Evolutionary conservation across 2,797 vertebrate genomes (phyloP), one percentile per base, ranked within the genome.

Genomic region (Cynopterus sphinx): DNA sequence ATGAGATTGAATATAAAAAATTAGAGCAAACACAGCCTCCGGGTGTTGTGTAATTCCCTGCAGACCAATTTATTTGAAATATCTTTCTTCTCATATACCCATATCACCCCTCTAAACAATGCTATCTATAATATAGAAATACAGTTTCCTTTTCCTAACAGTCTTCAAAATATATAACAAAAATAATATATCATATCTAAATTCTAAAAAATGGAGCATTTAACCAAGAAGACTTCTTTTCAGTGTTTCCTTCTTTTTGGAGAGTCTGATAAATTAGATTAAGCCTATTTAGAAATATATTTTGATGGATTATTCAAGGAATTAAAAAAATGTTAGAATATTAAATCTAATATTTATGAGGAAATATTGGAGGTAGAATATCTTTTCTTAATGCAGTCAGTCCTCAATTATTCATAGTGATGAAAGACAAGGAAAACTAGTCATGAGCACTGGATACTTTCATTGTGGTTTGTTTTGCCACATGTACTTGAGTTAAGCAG

Each of bases 151-250:
- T 93, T 71, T 43, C 51, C 68, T 85, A 92, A 73, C 0, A 87
- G 84, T 4, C 9, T 90, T 43, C 63, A 82, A 91, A 95, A 53
- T 78, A 84, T 19, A 24, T 10, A 85, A 83, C 55, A 82, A 87
- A 92, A 87, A 70, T 41, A 89, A 85, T 46, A 15, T 77, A 63
- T 74, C n/a, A 90, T 46, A 83, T 73, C 16, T 83, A 92, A 87
- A 83, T 28, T 63, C 51, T 94, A 33, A 93, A 95, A 77, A 61
- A 94, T 79, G 41, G 21, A 86, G 87, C 49, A 85, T 49, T 81
- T 70, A 91, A 75, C 68, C 67, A 85, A 77, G 22, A 87, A 78
- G 22, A 1, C 31, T 49, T 74, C 49, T 81, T 82, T 83, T 92
- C 11, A 92, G 70, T 65, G 28, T 51, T 94, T 81, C 63, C 13